These are phyloP conservation scores for Sinodicranocentrus sp. DNA, from an alignment of 2,888 invertebrate genomes.

Conservation along the genomic window DNA sequence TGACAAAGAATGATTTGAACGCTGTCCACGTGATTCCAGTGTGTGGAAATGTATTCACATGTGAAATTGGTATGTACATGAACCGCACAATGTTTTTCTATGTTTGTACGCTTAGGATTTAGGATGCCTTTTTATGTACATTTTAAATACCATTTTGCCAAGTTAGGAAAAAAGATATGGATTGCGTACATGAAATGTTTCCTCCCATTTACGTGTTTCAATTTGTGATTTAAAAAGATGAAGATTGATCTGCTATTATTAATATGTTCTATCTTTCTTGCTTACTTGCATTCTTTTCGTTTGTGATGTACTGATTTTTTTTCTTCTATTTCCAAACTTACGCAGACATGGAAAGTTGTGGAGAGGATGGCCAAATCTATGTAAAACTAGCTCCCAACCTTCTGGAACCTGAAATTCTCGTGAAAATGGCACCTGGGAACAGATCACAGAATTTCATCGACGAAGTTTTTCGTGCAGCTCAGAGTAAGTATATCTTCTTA, in stretches of 20 bases:
- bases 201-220: too few relatives aligned
- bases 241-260: too few relatives aligned
- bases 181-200: too few relatives aligned
- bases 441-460: slow-evolving; percentile 86
- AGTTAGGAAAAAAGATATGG: too few relatives aligned
- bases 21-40: slow-evolving; percentile 90
- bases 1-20: slow-evolving; percentile 82
- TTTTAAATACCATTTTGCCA: too few relatives aligned
- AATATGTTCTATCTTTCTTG: too few relatives aligned
- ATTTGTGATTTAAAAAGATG: too few relatives aligned
- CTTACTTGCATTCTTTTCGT: too few relatives aligned
- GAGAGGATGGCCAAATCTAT: slow-evolving; percentile 80
- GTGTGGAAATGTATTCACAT: slow-evolving; percentile 86
- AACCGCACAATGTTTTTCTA: not conserved
- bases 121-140: too few relatives aligned
- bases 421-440: slow-evolving; percentile 82
- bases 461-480: slow-evolving; percentile 86
- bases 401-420: slow-evolving; percentile 79
- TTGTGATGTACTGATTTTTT: too few relatives aligned
- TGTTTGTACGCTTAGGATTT: too few relatives aligned
- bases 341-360: slow-evolving; percentile 81
- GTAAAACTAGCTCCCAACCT: slow-evolving; percentile 81
- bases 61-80: slow-evolving; percentile 83
- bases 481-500: too few relatives aligned
- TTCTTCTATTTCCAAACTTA: not conserved